A percentile compares a stretch with the other conserved stretches of the same genome.
Evolutionary conservation across 1,140 invertebrate species (phyloP).

Genomic region (Metopolophium dirhodum): DNA sequence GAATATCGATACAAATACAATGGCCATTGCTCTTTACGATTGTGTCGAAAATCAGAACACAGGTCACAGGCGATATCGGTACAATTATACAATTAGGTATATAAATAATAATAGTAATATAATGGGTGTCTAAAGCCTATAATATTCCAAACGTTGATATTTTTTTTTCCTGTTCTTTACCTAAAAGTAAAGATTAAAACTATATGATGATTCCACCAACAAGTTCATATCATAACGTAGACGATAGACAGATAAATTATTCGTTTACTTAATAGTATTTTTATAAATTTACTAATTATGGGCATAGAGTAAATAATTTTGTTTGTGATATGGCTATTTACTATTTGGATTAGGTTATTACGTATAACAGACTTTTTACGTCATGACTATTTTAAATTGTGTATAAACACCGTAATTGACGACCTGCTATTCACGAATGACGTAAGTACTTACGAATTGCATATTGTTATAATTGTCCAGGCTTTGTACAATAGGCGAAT

Average conservation of each 20-base stretch:
- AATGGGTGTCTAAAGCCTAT: no score
- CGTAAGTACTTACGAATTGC: neutral
- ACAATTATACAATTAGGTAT: neutral
- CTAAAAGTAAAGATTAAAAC: neutral
- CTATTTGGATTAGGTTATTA: neutral
- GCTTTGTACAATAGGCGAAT: neutral
- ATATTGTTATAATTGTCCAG: neutral
- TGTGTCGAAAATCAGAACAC: neutral
- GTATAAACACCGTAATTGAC: neutral
- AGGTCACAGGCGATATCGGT: neutral
- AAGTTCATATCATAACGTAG: neutral
- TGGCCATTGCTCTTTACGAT: neutral
- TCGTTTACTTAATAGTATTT: neutral
- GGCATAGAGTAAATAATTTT: neutral
- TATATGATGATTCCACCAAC: neutral
- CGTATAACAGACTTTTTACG: neutral
- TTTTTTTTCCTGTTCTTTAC: neutral
- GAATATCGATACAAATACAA: neutral
- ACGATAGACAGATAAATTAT: neutral
- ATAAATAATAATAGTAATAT: neutral
- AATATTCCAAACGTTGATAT: no score
- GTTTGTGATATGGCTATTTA: neutral
- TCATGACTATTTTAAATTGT: neutral
- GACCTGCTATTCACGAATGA: neutral
- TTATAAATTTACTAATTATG: neutral